Base-by-base conservation (phyloP, 2,113 vertebrate species). In the Plestiodon gilberti region DNA sequence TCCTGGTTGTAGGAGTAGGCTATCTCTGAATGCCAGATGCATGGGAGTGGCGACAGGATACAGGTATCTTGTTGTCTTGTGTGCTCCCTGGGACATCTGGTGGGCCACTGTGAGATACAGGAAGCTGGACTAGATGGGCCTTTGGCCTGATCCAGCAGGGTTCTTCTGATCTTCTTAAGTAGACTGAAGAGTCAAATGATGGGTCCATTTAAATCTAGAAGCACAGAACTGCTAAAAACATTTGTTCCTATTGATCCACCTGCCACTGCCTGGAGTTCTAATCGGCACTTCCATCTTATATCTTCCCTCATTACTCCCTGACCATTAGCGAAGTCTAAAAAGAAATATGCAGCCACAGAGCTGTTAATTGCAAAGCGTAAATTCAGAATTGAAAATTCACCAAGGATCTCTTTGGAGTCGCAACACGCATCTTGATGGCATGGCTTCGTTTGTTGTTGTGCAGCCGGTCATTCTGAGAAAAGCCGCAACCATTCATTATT, bases 401-500 rank as follows among this genome's bases (percentile, higher is more conserved):
- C 81, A 83, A 81, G 91, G 88, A 89, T 81, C 9, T 85, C 93
- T 90, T 74, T 20, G 17, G 10, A 86, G 3, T 86, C 85, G 85
- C 86, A 82, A 87, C 92, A 92, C 91, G 88, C 90, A 88, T 77
- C 89, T 95, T 91, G 80, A 88, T 88, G 20, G 28, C 48, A 80
- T 40, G 35, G 18, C 28, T 82, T 90, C 38, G 4, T 25, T 79
- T 91, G 89, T 89, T 92, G 85, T 82, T 75, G 90, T 93, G 93
- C 90, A 91, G 80, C 80, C 81, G 86, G 82, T 87, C 88, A 83
- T 71, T 43, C 83, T 87, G 71, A 35, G 87, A 91, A 92, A 48
- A 86, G 82, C 83, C 77, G 52, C 78, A 91, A 88, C 92, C 80
- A 92, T 94, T 91, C 93, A 93, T 93, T 89, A 93, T 78, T 89